Percentiles rank a stretch among this genome's conserved stretches.
phyloP scores from a whole-genome alignment of 2,113 vertebrate genomes.

The Xenotilapia flavipinnis region DNA sequence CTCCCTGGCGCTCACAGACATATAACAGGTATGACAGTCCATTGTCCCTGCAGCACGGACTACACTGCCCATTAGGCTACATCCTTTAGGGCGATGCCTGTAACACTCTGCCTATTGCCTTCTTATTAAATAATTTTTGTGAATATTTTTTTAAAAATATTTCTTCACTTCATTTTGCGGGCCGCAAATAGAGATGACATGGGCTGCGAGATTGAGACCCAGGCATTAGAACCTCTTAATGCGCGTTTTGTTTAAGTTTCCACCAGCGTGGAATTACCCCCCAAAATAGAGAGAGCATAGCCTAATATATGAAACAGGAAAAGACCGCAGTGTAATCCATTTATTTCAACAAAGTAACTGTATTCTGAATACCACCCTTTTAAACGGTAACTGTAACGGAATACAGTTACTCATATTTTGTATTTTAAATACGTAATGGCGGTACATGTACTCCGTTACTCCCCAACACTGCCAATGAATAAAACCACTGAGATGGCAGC shows the following conservation, averaged over 20 bases:
- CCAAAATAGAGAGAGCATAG: neutral
- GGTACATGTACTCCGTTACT: neutral
- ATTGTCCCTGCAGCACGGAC: neutral
- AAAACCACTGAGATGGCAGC: neutral
- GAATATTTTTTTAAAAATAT: neutral
- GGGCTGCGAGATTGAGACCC: neutral
- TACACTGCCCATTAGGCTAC: neutral
- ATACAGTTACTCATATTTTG: neutral
- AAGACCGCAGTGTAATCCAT: neutral
- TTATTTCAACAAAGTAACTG: neutral
- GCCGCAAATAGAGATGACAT: neutral
- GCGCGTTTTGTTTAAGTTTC: neutral
- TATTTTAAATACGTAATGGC: neutral
- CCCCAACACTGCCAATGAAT: neutral
- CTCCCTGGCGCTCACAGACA: neutral
- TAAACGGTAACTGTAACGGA: neutral
- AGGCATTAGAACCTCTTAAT: neutral
- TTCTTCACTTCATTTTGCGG: neutral
- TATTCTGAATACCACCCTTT: neutral
- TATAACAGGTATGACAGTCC: neutral
- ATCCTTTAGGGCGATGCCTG: neutral
- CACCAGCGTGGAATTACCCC: neutral
- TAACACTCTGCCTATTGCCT: neutral
- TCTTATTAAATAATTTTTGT: neutral
- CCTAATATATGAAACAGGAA: neutral